Evolutionary conservation across 2,113 vertebrate genomes (phyloP), one percentile per base, ranked within the genome.

Genomic region (Ammodytes marinus): DNA sequence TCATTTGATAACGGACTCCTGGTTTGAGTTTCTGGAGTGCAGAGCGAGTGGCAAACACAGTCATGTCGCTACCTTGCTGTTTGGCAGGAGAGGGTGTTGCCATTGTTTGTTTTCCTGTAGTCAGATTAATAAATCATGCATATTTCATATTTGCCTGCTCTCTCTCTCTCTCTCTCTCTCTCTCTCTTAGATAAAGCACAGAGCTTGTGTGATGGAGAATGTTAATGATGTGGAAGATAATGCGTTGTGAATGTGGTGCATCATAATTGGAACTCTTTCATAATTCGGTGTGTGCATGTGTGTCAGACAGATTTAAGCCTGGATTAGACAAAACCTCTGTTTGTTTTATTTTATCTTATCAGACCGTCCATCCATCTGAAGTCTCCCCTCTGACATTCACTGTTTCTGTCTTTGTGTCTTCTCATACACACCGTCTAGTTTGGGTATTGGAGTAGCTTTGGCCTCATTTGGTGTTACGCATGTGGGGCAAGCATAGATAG

Each of bases 81-180:
- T 72, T 58, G 69, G 69, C 77, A 64, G 63, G 77, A 82, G 78
- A 83, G 69, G 82, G 87, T 79, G 86, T 86, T 86, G 80, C 73
- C 77, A 57, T 84, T 94, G 89, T 95, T 94, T 94, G 86, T 94
- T 90, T 94, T 91, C 87, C 82, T 86, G 78, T 93, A 53, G 86
- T 90, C 88, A 80, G 84, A 92, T 93, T 91, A 94, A 94, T 94
- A 94, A 94, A 77, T 91, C 82, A 94, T 95, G 94, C 93, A 95
- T 95, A 92, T 95, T 94, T 95, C 90, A 94, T 93, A 86, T 82
- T 85, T 14, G 85, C 89, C 89, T 86, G 86, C 74, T 81, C 87
- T 77, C 27, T 27, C 27, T 27, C 27, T 27, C 27, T 27, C 27
- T 27, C 27, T 27, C 27, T 27, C 27, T 27, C 27, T 27, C 27